A percentile compares a stretch with the other conserved stretches of the same genome.
These are phyloP conservation scores for Hyaena hyaena DNA, from an alignment of 2,113 vertebrate genomes.

Conservation along the genomic window DNA sequence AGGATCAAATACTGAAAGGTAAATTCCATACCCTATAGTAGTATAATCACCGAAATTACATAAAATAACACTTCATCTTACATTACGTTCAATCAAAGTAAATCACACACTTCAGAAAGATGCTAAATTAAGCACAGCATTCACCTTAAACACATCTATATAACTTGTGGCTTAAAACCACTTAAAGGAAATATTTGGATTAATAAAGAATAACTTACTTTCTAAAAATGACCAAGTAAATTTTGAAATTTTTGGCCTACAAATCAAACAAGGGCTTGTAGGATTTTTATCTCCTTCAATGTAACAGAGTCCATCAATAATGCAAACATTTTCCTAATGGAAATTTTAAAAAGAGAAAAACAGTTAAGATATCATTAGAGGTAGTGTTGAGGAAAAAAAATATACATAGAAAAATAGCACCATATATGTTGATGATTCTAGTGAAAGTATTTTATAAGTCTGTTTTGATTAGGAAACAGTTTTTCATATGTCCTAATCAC, in stretches of 20 bases:
- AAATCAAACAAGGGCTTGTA: conserved; percentile 90
- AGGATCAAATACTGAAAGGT: conserved; percentile 42
- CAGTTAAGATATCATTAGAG: neutral
- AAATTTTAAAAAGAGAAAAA: conserved; percentile 44
- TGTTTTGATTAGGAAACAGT: neutral
- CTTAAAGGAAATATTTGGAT: neutral
- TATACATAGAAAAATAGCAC: neutral
- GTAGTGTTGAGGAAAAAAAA: neutral
- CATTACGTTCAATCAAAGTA: neutral
- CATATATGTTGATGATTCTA: neutral
- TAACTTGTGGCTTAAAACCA: neutral
- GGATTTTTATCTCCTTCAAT: conserved; percentile 88
- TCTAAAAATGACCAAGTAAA: conserved; percentile 91
- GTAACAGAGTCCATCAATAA: conserved; percentile 91
- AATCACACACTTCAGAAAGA: neutral
- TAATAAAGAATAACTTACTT: conserved; percentile 86
- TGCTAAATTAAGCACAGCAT: neutral
- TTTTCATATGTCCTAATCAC: neutral
- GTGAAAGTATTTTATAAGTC: neutral
- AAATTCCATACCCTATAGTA: neutral
- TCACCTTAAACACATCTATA: neutral
- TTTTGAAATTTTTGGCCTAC: conserved; percentile 90
- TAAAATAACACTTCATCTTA: neutral
- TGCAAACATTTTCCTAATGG: conserved; percentile 92
- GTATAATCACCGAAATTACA: neutral